Conservation (phyloP, 2,113 vertebrate genomes). For the Scatophagus argus region DNA sequence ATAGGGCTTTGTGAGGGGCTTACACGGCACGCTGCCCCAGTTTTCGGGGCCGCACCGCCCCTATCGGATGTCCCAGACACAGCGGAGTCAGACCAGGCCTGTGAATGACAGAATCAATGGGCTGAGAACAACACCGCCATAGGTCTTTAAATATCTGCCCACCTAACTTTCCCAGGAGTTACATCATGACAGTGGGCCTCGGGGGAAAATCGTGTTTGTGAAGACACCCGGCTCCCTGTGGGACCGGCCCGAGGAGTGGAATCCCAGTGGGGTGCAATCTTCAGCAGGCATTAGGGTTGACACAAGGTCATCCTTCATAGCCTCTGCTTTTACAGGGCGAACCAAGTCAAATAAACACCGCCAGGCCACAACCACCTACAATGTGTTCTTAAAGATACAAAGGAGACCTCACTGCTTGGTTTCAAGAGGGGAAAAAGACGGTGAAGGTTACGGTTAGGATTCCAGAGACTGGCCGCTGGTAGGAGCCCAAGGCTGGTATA, state of each 20-base stretch:
- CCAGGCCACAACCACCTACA: slow-evolving; percentile 70
- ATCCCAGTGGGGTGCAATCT: slow-evolving; percentile 58
- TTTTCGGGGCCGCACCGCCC: slow-evolving; percentile 79
- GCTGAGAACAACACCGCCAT: slow-evolving; percentile 80
- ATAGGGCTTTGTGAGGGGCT: slow-evolving; percentile 84
- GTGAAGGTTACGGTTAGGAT: slow-evolving; percentile 55
- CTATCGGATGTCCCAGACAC: slow-evolving; percentile 87
- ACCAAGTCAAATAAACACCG: slow-evolving; percentile 81
- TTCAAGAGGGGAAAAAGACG: slow-evolving; percentile 17
- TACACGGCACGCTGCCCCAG: slow-evolving; percentile 82
- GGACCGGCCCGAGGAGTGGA: slow-evolving; percentile 52
- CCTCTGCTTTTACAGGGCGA: slow-evolving; percentile 72
- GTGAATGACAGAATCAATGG: slow-evolving; percentile 85
- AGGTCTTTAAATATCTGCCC: slow-evolving; percentile 81
- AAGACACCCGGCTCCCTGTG: slow-evolving; percentile 47
- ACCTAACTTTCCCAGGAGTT: slow-evolving; percentile 84
- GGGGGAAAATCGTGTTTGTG: slow-evolving; percentile 26
- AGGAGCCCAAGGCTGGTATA: slow-evolving; percentile 60
- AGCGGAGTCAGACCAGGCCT: slow-evolving; percentile 82
- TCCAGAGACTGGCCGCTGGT: slow-evolving; percentile 58
- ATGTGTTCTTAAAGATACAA: slow-evolving; percentile 74
- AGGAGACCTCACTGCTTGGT: slow-evolving; percentile 71
- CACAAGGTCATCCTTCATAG: slow-evolving; percentile 78
- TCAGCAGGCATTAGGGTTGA: slow-evolving; percentile 61
- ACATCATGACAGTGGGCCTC: slow-evolving; percentile 77